Evolutionary conservation across 2,888 invertebrate species (phyloP), one percentile per base, ranked within the genome.

Genomic region (Tipula helvola): DNA sequence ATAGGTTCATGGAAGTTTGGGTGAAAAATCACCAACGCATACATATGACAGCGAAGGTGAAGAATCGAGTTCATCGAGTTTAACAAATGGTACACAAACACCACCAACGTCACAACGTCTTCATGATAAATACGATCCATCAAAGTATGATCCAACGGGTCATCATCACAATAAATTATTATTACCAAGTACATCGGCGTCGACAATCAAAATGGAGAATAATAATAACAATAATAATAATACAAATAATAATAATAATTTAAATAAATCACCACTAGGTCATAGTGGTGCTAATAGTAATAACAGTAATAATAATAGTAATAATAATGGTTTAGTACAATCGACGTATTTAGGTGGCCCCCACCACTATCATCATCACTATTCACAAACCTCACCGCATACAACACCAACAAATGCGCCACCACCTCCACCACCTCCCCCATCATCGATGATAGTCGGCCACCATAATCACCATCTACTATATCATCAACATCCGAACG

Each of bases 21-120:
- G 93, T 87, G 95, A 94, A 36, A 95, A 95, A 90, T 93, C 93
- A 36, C 94, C 94, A n/a, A 95, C 95, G 84, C 93, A 94, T 88
- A 90, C 90, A 87, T 97, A 96, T 92, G 97, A 97, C 91, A 97
- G 96, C 91, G 97, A 97, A 91, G 96, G 96, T 83, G 97, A 97
- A 91, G 97, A 97, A 90, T 96, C 96, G 88, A 95, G 94, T 91
- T 96, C 96, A 87, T 96, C 95, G 1, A 95, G 95, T 87, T 89
- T 92, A 28, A 91, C 91, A 10, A 91, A 92, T 44, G 91, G 92
- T 7, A 90, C 92, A 2, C 91, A 91, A 89, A 91, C 91, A 18
- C 91, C 91, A 87, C 91, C 91, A 12, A 90, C 91, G 86, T 87
- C 88, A 84, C 89, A 89, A 88, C 90, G 90, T 2, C 87, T 91